Conservation (phyloP, 2,797 vertebrate genomes). For the Spinus olivaceus region DNA sequence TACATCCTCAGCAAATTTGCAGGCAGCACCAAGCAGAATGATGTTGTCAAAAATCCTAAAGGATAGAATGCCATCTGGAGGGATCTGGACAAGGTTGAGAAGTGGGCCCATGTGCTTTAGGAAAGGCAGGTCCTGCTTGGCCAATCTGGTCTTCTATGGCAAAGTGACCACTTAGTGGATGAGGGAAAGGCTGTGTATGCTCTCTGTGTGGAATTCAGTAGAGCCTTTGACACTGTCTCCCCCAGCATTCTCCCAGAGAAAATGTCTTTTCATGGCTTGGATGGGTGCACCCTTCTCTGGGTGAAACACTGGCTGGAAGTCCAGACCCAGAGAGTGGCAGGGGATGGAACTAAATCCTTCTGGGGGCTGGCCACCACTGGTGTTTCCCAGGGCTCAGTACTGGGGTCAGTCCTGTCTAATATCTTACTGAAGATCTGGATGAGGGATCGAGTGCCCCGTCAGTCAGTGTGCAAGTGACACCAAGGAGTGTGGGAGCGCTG, state of each 20-base stretch:
- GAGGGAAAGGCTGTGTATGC: too few relatives aligned
- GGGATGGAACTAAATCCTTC: background rate
- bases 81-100: background rate
- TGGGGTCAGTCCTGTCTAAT: background rate
- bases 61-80: background rate
- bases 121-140: background rate
- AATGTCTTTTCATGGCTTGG: background rate
- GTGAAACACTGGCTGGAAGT: too few relatives aligned
- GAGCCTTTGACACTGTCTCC: background rate
- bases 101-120: background rate
- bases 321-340: background rate
- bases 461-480: background rate
- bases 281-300: background rate
- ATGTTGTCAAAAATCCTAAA: background rate
- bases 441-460: fast-evolving
- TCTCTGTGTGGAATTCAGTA: background rate
- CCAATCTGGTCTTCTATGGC: too few relatives aligned
- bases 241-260: background rate
- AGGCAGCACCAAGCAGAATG: background rate
- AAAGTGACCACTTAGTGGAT: too few relatives aligned
- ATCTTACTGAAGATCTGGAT: background rate
- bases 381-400: background rate
- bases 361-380: background rate
- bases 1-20: too few relatives aligned
- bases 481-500: fast-evolving